Conservation (phyloP, 1,140 invertebrate genomes). For the Zaprionus taronus region DNA sequence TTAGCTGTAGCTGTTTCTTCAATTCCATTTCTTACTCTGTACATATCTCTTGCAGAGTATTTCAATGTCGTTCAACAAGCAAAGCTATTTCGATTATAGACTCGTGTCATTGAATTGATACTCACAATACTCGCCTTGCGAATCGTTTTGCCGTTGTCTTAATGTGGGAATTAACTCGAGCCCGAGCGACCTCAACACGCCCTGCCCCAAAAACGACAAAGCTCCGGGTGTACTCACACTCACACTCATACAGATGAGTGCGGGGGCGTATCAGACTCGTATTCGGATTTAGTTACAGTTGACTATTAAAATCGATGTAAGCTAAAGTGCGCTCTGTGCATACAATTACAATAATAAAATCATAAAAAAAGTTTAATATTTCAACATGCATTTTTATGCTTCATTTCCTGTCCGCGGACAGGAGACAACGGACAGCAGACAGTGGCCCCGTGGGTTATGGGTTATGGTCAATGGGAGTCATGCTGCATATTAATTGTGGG, state of each 20-base stretch:
- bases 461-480: conserved; percentile 37
- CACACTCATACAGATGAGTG: neutral
- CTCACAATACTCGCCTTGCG: conserved; percentile 46
- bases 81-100: neutral
- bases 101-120: conserved; percentile 33
- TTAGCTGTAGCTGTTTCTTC: neutral
- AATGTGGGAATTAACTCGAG: conserved; percentile 52
- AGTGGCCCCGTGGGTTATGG: neutral
- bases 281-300: conserved; percentile 38
- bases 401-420: conserved; percentile 68
- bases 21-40: too few species aligned
- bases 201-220: conserved; percentile 39
- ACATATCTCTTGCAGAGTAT: conserved; percentile 18
- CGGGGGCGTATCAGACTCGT: conserved; percentile 18
- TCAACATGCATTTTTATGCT: conserved; percentile 77
- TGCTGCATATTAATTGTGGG: conserved; percentile 77
- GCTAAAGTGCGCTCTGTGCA: conserved; percentile 47
- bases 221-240: conserved; percentile 20
- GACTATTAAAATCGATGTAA: conserved; percentile 52
- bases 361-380: conserved; percentile 52
- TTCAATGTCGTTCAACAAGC: conserved; percentile 18
- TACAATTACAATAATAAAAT: conserved; percentile 64
- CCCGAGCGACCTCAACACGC: conserved; percentile 29
- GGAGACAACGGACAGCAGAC: neutral
- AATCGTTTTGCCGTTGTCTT: conserved; percentile 42